Percentiles rank a stretch among this genome's conserved stretches.
phyloP scores from a whole-genome alignment of 1,140 invertebrate species.

The Drosophila rhopaloa region DNA sequence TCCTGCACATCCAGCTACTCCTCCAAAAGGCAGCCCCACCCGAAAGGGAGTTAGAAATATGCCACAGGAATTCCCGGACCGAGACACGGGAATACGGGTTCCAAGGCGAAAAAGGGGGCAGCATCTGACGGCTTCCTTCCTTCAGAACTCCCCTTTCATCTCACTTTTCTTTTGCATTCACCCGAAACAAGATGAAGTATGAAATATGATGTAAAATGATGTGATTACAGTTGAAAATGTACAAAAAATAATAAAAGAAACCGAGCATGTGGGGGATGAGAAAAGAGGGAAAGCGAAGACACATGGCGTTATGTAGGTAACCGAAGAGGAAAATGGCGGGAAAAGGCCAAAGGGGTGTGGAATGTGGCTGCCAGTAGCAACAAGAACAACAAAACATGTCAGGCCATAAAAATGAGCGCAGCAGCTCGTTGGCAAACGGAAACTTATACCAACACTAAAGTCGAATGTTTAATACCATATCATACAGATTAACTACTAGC shows the following conservation, averaged over 20 bases:
- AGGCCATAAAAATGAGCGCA: conserved; percentile 63
- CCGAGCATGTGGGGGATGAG: not conserved
- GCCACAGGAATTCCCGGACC: conserved; percentile 17
- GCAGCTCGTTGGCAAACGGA: conserved; percentile 33
- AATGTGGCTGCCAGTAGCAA: conserved; percentile 39
- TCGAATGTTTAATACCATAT: not conserved
- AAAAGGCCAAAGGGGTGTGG: conserved; percentile 18
- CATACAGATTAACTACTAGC: no score
- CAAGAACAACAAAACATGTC: conserved; percentile 52
- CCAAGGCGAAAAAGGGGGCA: not conserved
- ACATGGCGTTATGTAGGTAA: conserved; percentile 52
- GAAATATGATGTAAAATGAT: conserved; percentile 82
- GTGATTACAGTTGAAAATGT: conserved; percentile 79
- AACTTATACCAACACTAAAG: fast-evolving
- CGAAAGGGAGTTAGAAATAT: conserved; percentile 52
- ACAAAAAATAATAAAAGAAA: conserved; percentile 50
- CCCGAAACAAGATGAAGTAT: conserved; percentile 67
- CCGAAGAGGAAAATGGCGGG: conserved; percentile 33
- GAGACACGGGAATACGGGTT: not conserved
- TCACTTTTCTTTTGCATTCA: conserved; percentile 34
- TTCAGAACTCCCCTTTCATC: conserved; percentile 4
- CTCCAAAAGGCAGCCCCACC: conserved; percentile 24
- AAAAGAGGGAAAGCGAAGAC: conserved; percentile 21
- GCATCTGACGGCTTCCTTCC: conserved; percentile 25
- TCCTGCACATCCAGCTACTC: not conserved